Evolutionary conservation across 1,140 invertebrate genomes (phyloP).

Genomic region (Polypedilum pembai): DNA sequence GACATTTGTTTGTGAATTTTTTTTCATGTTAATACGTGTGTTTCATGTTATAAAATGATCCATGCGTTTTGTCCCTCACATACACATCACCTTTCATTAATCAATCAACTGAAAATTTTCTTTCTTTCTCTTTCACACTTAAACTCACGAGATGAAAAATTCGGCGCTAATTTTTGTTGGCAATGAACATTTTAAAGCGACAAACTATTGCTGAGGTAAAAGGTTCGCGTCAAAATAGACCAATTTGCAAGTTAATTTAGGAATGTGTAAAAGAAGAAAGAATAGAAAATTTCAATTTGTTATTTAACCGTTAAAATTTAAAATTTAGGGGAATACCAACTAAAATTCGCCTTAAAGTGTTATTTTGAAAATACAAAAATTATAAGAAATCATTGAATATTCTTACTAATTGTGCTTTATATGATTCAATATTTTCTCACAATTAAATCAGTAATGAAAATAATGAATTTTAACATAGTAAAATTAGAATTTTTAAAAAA

Average conservation of each 20-base stretch:
- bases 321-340: too few relatives aligned
- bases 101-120: background rate
- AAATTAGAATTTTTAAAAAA: too few relatives aligned
- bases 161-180: background rate
- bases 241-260: background rate
- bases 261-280: too few relatives aligned
- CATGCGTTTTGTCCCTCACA: conserved; percentile 9
- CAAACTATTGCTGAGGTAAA: background rate
- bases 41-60: conserved; percentile 13
- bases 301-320: too few relatives aligned
- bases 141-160: background rate
- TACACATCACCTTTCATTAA: conserved; percentile 23
- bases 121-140: background rate
- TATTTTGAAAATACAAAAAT: too few relatives aligned
- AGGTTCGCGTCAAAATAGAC: conserved; percentile 1
- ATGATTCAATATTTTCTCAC: too few relatives aligned
- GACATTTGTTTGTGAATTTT: background rate
- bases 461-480: too few relatives aligned
- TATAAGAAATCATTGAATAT: too few relatives aligned
- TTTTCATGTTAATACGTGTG: background rate
- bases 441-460: too few relatives aligned
- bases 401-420: too few relatives aligned
- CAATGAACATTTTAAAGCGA: background rate
- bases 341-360: too few relatives aligned
- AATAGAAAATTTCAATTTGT: too few relatives aligned